phyloP scores from a whole-genome alignment of 1,140 invertebrate genomes.

The Bombus consobrinus region DNA sequence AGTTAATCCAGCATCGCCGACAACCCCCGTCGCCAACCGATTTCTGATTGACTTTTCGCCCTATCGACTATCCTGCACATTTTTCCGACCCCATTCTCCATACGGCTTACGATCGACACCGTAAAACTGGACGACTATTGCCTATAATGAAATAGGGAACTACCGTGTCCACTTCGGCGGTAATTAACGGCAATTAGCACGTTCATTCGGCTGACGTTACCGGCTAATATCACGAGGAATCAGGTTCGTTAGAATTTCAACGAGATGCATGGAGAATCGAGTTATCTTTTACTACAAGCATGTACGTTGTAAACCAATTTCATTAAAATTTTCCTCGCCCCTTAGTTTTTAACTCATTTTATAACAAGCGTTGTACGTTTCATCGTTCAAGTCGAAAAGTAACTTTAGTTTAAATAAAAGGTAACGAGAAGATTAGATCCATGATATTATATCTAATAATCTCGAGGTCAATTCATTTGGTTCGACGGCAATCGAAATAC shows the following conservation, averaged over 20 bases:
- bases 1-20: conserved; percentile 58
- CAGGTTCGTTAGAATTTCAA: background rate
- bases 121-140: conserved; percentile 53
- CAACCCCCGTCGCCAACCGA: conserved; percentile 33
- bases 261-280: background rate
- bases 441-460: background rate
- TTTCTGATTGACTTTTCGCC: conserved; percentile 66
- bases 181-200: conserved; percentile 62
- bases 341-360: background rate
- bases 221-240: conserved; percentile 24
- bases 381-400: background rate
- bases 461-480: background rate
- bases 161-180: conserved; percentile 46
- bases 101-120: background rate
- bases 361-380: background rate
- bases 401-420: background rate
- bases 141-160: conserved; percentile 59
- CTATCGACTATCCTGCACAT: conserved; percentile 22
- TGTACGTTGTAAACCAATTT: background rate
- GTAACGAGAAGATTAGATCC: background rate
- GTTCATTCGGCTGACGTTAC: conserved; percentile 28
- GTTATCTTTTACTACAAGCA: background rate
- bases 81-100: conserved; percentile 33
- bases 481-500: background rate
- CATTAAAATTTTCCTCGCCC: background rate